Percentiles rank a stretch among this genome's conserved stretches.
Evolutionary conservation across 1,140 invertebrate genomes (phyloP).

Genomic region (Lerema accius): DNA sequence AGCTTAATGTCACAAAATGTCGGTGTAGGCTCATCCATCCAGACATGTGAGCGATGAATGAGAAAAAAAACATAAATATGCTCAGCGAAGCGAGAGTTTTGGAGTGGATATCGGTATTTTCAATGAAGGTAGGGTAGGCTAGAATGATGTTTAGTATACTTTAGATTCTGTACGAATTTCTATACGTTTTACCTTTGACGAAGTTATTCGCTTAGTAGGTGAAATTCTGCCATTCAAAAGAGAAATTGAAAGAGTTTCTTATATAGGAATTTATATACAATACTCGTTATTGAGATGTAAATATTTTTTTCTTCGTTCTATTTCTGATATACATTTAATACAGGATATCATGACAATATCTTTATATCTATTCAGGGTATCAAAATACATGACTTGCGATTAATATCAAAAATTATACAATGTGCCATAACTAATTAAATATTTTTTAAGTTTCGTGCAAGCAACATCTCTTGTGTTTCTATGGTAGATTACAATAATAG

Average conservation of each 20-base stretch:
- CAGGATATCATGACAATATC: too few species aligned
- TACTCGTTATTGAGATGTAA: too few species aligned
- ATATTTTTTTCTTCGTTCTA: too few species aligned
- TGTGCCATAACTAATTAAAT: too few species aligned
- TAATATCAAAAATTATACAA: too few species aligned
- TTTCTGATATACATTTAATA: too few species aligned
- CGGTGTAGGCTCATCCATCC: constrained; percentile 62
- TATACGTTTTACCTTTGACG: constrained; percentile 2
- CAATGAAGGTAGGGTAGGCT: constrained; percentile 19
- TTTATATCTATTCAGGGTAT: too few species aligned
- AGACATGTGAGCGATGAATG: constrained; percentile 55
- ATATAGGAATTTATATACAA: too few species aligned
- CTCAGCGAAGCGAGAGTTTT: constrained; percentile 53
- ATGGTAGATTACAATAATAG: too few species aligned
- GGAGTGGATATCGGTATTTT: constrained; percentile 40
- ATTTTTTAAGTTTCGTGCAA: too few species aligned
- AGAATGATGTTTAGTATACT: constrained; percentile 31
- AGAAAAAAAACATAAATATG: constrained; percentile 66
- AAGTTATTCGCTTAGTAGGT: constrained; percentile 6
- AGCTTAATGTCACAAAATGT: constrained; percentile 79
- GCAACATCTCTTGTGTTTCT: too few species aligned
- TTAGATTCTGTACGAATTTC: not conserved
- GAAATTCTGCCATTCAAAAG: not conserved
- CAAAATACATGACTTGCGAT: too few species aligned
- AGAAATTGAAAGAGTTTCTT: not conserved